Base-by-base conservation (phyloP, 2,888 invertebrate genomes). In the Romanomermis culicivorax region DNA sequence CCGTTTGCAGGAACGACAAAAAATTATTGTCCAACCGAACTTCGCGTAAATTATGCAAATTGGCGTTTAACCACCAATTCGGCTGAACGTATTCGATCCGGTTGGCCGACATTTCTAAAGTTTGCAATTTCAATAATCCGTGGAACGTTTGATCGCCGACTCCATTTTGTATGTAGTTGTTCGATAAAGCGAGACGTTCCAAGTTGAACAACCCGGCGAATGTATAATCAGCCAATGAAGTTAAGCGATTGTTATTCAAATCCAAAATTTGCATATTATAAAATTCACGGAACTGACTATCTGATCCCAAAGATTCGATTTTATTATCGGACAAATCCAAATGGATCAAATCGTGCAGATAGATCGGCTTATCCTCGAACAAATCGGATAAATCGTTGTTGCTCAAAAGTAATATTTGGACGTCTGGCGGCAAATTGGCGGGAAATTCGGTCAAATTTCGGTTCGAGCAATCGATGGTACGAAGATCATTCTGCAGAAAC, bases 291-390 rank as follows among this genome's bases (percentile, higher is more conserved):
- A 25, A 27, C 3, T 29, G 7, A 4, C 29, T 11, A 27, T 49
- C 29, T 7, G 7, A 11, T 7, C 29, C 29, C 4, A 25, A 11
- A 11, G 29, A 49, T 29, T 64, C 61, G 23, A 61, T 59, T 24
- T 73, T 61, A 58, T 73, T 73, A 51, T 65, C 61, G 2, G 64
- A 64, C 24, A 73, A 58, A 55, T 68, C 66, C n/a, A 74, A 62
- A 27, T 61, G 61, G 29, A 61, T 60, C 25, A 73, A 63, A 11
- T 62, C 61, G 14, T 63, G 62, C 49, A 69, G 60, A 50, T 64
- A 64, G 57, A 72, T 70, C 56, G 69, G 66, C 29, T 63, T 60
- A 23, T 64, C 65, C 11, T 36, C 36, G 29, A 65, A 61, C 14
- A 67, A 68, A 29, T 72, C 59, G 25, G 59, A 61, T 30, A 73